These are phyloP conservation scores for Reinhardtius hippoglossoides DNA, from an alignment of 2,113 vertebrate genomes.

Conservation along the genomic window DNA sequence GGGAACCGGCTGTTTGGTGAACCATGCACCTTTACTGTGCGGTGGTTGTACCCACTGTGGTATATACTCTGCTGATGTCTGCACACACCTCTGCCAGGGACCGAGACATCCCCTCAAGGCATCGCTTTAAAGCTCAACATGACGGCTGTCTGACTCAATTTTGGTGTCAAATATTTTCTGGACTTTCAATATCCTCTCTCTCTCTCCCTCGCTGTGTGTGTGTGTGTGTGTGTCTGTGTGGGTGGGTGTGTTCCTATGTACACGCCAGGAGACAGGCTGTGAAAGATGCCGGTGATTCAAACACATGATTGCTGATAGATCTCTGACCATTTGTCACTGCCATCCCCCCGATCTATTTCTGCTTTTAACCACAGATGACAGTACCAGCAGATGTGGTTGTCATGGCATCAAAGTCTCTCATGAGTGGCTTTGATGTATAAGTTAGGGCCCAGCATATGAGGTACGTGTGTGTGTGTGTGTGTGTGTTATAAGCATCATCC, in stretches of 20 bases:
- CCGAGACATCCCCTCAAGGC: slow-evolving; percentile 37
- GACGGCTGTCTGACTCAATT: slow-evolving; percentile 48
- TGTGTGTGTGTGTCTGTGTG: slow-evolving; percentile 16
- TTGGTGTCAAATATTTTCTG: slow-evolving; percentile 42
- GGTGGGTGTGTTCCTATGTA: slow-evolving; percentile 1
- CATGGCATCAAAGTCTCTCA: slow-evolving; percentile 47
- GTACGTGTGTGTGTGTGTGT: background rate
- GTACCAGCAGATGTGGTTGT: slow-evolving; percentile 56
- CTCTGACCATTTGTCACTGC: slow-evolving; percentile 4
- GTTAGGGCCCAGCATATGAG: slow-evolving; percentile 21
- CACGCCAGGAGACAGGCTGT: background rate
- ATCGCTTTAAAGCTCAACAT: slow-evolving; percentile 47
- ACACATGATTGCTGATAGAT: slow-evolving; percentile 7
- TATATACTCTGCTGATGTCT: slow-evolving; percentile 29
- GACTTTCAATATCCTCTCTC: slow-evolving; percentile 10
- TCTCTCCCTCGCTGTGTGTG: background rate
- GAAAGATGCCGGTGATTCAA: background rate
- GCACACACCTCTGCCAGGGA: slow-evolving; percentile 32
- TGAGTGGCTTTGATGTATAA: slow-evolving; percentile 45
- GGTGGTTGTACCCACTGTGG: slow-evolving; percentile 30
- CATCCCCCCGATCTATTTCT: slow-evolving; percentile 1
- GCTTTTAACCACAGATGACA: slow-evolving; percentile 23
- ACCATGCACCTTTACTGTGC: slow-evolving; percentile 24
- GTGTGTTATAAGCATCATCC: background rate
- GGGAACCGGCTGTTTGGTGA: slow-evolving; percentile 39